Conservation (phyloP, 2,797 vertebrate genomes). For the Pipistrellus pygmaeus region DNA sequence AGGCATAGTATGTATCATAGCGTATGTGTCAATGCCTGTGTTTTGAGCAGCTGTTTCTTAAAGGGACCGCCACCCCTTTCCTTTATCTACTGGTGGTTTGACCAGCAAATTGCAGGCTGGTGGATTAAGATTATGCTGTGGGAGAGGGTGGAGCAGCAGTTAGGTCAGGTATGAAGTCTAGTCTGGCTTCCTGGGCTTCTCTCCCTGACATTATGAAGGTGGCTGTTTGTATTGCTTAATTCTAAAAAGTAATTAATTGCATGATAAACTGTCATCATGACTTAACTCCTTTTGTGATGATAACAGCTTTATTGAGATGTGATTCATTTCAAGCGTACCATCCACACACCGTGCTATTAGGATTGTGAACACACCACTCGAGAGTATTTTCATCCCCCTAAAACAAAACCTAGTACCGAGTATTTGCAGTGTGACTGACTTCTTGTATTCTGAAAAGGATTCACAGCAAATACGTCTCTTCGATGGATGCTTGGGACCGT, state of each 20-base stretch:
- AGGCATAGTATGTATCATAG: accelerated
- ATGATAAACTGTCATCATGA: neutral
- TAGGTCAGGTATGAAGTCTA: neutral
- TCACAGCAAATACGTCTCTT: neutral
- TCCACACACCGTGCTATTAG: neutral
- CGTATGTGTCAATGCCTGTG: accelerated
- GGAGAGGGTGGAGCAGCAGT: neutral
- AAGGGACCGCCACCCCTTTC: neutral
- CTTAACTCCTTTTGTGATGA: neutral
- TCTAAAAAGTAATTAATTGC: conserved; percentile 2
- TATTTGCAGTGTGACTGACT: neutral
- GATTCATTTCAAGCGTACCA: neutral
- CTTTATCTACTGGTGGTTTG: neutral
- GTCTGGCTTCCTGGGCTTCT: neutral
- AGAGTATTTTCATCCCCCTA: neutral
- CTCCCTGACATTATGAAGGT: neutral
- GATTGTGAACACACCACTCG: neutral
- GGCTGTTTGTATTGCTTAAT: neutral
- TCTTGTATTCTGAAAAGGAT: conserved; percentile 27
- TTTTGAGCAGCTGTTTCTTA: neutral
- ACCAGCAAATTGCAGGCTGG: too few species aligned
- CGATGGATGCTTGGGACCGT: neutral
- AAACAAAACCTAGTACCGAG: neutral
- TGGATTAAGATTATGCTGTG: neutral
- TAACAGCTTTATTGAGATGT: neutral